phyloP scores from a whole-genome alignment of 1,140 invertebrate genomes.

The Heliconius congener region DNA sequence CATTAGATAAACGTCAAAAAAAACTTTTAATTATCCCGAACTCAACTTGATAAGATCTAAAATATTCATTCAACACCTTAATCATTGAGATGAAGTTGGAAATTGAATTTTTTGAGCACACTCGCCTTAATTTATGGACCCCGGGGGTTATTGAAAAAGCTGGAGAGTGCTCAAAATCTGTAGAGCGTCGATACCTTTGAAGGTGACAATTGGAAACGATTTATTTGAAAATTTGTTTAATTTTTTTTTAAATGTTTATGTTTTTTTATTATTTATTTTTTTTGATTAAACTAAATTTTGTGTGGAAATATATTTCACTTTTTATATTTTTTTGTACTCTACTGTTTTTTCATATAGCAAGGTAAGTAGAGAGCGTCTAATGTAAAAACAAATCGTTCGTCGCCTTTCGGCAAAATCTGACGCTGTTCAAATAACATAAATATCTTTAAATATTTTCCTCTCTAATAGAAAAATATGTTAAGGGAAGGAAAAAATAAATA shows the following conservation, averaged over 20 bases:
- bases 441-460: too few species aligned
- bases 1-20: not conserved
- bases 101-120: slow-evolving; percentile 47
- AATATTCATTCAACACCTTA: slow-evolving; percentile 35
- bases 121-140: slow-evolving; percentile 48
- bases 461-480: too few species aligned
- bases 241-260: not conserved
- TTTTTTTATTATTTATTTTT: not conserved
- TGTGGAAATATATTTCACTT: not conserved
- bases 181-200: slow-evolving; percentile 10
- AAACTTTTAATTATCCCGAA: slow-evolving; percentile 23
- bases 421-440: too few species aligned
- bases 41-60: slow-evolving; percentile 13
- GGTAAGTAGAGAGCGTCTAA: too few species aligned
- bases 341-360: too few species aligned
- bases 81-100: slow-evolving; percentile 35
- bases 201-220: not conserved
- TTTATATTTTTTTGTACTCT: too few species aligned
- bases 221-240: not conserved
- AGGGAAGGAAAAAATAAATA: too few species aligned
- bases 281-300: not conserved
- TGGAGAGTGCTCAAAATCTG: slow-evolving; percentile 36
- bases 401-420: too few species aligned
- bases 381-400: too few species aligned
- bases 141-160: slow-evolving; percentile 43